Conservation (phyloP, 2,888 invertebrate genomes). For the Limnephilus rhombicus region DNA sequence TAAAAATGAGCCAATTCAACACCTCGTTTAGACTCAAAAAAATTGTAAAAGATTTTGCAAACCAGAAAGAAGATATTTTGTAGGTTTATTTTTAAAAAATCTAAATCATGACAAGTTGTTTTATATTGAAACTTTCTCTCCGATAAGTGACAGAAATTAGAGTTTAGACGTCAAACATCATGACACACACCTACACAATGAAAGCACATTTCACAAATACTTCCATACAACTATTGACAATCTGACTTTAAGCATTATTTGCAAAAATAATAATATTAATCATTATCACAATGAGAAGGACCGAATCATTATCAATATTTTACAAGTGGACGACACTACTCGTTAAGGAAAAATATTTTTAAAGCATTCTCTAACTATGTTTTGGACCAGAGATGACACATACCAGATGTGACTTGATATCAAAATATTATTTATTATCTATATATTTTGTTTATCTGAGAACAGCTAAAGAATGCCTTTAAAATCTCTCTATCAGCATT, state of each 20-base stretch:
- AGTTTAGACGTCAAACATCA: conserved; percentile 37
- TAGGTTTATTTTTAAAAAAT: neutral
- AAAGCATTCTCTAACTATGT: conserved; percentile 39
- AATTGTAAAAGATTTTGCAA: neutral
- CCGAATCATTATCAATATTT: neutral
- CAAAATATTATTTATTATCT: conserved; percentile 8
- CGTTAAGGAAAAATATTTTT: conserved; percentile 9
- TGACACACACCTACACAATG: neutral
- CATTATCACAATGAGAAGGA: conserved; percentile 36
- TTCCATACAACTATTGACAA: neutral
- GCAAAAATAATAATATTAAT: neutral
- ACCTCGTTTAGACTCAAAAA: neutral
- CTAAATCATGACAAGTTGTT: neutral
- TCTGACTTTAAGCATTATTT: neutral
- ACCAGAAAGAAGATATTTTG: neutral
- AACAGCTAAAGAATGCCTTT: neutral
- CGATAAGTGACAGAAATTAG: conserved; percentile 5
- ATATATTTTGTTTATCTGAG: neutral
- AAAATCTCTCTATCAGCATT: neutral
- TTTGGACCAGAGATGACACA: conserved; percentile 29
- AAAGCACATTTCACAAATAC: conserved; percentile 5
- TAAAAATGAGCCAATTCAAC: too few relatives aligned
- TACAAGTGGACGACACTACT: neutral
- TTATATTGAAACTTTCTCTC: neutral
- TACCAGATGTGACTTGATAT: conserved; percentile 15